Percentiles rank a stretch among this genome's conserved stretches.
Conservation (phyloP, 2,113 vertebrate species). For the Gallinago media region DNA sequence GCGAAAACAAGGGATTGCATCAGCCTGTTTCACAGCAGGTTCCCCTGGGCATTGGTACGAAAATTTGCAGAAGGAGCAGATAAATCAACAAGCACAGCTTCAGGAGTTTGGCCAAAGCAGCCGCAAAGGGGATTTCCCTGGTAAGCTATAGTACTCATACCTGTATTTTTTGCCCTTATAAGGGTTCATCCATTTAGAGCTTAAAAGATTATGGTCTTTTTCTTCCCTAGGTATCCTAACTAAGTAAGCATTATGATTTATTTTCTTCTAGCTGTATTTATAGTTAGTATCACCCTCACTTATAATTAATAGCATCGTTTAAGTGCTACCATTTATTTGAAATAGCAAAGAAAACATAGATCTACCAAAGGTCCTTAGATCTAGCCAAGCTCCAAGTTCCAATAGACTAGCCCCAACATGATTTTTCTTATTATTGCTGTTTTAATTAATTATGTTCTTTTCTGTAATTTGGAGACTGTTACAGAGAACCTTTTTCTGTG, state of each 20-base stretch:
- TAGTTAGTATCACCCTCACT: background rate
- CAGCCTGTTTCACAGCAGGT: too few relatives aligned
- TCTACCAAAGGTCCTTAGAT: background rate
- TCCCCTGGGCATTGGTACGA: constrained; percentile 99
- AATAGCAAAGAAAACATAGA: background rate
- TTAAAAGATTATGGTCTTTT: background rate
- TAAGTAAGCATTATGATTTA: background rate
- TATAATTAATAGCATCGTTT: background rate
- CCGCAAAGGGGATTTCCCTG: constrained; percentile 94
- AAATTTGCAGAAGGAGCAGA: constrained; percentile 98
- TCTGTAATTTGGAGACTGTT: background rate
- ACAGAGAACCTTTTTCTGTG: background rate
- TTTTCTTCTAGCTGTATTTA: background rate
- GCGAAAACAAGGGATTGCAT: too few relatives aligned
- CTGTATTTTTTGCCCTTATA: background rate
- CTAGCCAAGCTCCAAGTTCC: background rate
- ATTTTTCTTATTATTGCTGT: background rate
- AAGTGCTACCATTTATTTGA: background rate
- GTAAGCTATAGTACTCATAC: constrained; percentile 65
- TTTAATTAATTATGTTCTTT: background rate
- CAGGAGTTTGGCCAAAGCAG: constrained; percentile 97
- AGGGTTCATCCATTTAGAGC: background rate
- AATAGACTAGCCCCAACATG: fast-evolving
- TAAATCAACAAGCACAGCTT: constrained; percentile 97
- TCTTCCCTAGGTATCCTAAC: background rate